Conservation (phyloP, 37 sponge, comb jelly and placozoan species). For the Beroe ovata region DNA sequence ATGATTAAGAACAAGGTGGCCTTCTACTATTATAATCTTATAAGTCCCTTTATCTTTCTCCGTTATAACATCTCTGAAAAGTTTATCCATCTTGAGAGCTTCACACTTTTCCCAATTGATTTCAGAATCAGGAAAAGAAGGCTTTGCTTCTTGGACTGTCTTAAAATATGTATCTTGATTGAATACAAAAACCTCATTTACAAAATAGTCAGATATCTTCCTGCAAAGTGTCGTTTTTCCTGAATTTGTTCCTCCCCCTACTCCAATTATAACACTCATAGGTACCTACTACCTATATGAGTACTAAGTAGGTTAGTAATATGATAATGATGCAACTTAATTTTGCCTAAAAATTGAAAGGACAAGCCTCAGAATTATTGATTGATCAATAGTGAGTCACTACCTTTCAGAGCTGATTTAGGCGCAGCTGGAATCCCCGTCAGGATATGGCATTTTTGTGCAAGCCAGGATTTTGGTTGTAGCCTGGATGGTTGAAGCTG, state of each 20-base stretch:
- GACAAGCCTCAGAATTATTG: too few relatives aligned
- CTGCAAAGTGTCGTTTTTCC: slow-evolving; percentile 52
- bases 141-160: slow-evolving; percentile 26
- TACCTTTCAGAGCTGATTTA: too few relatives aligned
- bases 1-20: slow-evolving; percentile 13
- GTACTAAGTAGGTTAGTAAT: too few relatives aligned
- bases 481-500: too few relatives aligned
- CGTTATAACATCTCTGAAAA: not conserved
- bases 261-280: slow-evolving; percentile 4
- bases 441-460: too few relatives aligned
- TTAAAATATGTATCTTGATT: slow-evolving; percentile 65
- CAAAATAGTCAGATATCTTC: not conserved
- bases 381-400: too few relatives aligned
- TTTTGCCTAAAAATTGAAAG: too few relatives aligned
- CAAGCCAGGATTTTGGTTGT: too few relatives aligned
- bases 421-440: too few relatives aligned
- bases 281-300: not conserved
- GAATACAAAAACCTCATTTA: not conserved
- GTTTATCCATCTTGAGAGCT: slow-evolving; percentile 46
- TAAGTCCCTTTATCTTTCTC: not conserved
- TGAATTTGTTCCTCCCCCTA: slow-evolving; percentile 61
- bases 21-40: slow-evolving; percentile 28
- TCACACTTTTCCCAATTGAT: slow-evolving; percentile 46
- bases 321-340: too few relatives aligned
- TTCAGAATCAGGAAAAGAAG: not conserved